Evolutionary conservation across 92 coral and sea anemone species (phyloP), one percentile per base, ranked within the genome.

Genomic region (Paragorgia papillata): DNA sequence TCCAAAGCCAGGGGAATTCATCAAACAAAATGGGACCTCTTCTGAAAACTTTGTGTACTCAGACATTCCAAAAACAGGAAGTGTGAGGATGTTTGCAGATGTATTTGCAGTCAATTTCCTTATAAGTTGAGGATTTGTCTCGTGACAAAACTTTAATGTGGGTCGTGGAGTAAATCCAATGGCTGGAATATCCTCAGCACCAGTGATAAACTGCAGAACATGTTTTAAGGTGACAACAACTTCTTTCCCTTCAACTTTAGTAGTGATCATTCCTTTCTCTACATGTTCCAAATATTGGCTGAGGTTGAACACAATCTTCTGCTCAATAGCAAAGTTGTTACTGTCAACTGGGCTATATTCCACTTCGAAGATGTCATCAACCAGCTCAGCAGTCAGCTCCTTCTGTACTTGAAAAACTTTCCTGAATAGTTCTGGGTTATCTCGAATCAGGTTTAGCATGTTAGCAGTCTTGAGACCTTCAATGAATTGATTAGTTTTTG

Each of bases 201-300:
- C 88, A 60, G 84, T 84, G 9, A 74, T 84, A 79, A 84, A 84
- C 59, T 84, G 88, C 46, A 84, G 51, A 64, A 84, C 66, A 51
- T 84, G 84, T 14, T 65, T 79, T 56, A 84, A 66, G 21, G 51
- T 32, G 24, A 84, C 46, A 48, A 50, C 44, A 32, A 77, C 50
- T 60, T 84, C 80, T 69, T 59, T 68, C 19, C 50, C 83, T 63
- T 69, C 80, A 37, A 84, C 80, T 31, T 19, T 62, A 29, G 57
- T 54, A 30, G 50, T 50, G 37, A 77, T 73, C 40, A 37, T 60
- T 18, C 84, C 84, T 24, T 69, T 57, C 31, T 84, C 80, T 0
- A 58, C 62, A 84, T 80, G 78, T 20, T 80, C 84, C 9, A 80
- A 31, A 59, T 69, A 80, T 37, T 80, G 84, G 34, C 35, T 68